phyloP scores from a whole-genome alignment of 2,888 invertebrate genomes.

The Lycocerus yunnanus region DNA sequence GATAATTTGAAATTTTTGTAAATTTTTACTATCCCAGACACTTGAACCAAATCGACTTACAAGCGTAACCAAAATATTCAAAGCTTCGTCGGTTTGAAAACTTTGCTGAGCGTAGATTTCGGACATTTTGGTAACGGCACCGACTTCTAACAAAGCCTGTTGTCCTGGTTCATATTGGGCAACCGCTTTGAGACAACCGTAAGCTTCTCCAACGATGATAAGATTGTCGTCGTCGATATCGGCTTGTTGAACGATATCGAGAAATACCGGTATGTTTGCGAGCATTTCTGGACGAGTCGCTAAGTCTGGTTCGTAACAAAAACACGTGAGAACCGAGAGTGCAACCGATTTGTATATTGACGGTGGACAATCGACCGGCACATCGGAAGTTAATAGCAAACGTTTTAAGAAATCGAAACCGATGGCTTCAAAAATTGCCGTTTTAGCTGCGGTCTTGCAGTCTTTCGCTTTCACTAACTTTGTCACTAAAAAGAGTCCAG shows the following conservation, averaged over 20 bases:
- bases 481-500: constrained; percentile 89
- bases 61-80: constrained; percentile 75
- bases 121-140: constrained; percentile 80
- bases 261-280: constrained; percentile 78
- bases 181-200: constrained; percentile 80
- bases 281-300: constrained; percentile 84
- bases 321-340: constrained; percentile 82
- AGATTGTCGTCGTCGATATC: constrained; percentile 85
- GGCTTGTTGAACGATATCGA: constrained; percentile 82
- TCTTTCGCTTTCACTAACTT: constrained; percentile 86
- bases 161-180: constrained; percentile 80
- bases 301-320: constrained; percentile 80
- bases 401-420: constrained; percentile 86
- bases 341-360: constrained; percentile 91
- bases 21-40: constrained; percentile 77
- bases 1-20: constrained; percentile 79
- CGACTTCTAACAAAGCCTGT: constrained; percentile 76
- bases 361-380: constrained; percentile 87
- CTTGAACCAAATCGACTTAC: constrained; percentile 72
- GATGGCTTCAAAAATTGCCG: constrained; percentile 84
- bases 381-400: constrained; percentile 73
- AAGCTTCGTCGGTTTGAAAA: constrained; percentile 87
- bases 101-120: constrained; percentile 87
- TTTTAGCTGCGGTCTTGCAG: constrained; percentile 69
- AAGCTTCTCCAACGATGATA: constrained; percentile 85